Percentiles rank a stretch among this genome's conserved stretches.
Conservation (phyloP, 2,888 invertebrate genomes). For the Plebejus melissa region DNA sequence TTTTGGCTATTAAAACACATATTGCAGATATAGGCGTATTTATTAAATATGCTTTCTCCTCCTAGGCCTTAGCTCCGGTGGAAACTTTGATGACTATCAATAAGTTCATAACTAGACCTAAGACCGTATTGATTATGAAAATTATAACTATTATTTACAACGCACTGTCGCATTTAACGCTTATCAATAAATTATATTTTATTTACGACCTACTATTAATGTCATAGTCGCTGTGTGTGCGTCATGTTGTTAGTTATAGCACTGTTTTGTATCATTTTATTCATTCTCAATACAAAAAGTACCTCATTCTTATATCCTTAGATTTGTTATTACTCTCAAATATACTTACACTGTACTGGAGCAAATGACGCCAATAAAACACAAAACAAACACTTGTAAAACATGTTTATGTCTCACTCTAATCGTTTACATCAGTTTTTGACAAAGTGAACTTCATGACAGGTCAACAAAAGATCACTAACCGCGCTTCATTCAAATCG, state of each 20-base stretch:
- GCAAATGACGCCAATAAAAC: slow-evolving; percentile 35
- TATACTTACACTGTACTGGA: slow-evolving; percentile 38
- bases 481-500: slow-evolving; percentile 11
- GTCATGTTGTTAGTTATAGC: neutral
- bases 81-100: neutral
- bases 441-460: slow-evolving; percentile 28
- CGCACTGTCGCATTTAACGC: neutral
- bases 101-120: neutral
- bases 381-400: slow-evolving; percentile 39
- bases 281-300: neutral
- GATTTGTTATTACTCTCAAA: neutral
- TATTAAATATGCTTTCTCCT: neutral
- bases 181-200: neutral
- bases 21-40: neutral
- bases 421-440: slow-evolving; percentile 32
- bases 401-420: slow-evolving; percentile 37
- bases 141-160: neutral
- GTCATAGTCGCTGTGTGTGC: neutral
- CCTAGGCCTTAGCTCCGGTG: neutral
- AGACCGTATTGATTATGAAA: neutral
- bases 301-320: too few relatives aligned
- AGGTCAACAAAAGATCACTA: slow-evolving; percentile 6
- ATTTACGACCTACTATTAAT: neutral
- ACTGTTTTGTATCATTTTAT: neutral
- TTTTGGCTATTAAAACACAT: too few relatives aligned